Base-by-base conservation (phyloP, 2,113 vertebrate genomes). In the Melanerpes aurifrons region DNA sequence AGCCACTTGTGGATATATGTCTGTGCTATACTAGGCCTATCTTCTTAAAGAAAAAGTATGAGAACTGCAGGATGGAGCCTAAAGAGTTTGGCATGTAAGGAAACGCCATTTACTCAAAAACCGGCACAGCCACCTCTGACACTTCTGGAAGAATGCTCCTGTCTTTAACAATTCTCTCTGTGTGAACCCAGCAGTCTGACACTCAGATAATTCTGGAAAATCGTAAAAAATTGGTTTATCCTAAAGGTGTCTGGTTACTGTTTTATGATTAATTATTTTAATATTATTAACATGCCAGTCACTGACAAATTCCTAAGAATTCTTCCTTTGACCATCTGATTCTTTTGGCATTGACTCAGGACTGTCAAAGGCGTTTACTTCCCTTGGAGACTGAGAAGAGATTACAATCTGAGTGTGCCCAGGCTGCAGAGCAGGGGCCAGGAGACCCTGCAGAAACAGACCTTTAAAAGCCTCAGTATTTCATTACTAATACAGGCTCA, bases 371-470 rank as follows among this genome's bases (percentile, higher is more conserved):
- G 50, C 3, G 0, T 75, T 83, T 22, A 4, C 8, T 59, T 80
- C 58, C 59, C 77, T 24, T 4, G 26, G 64, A 48, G 26, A 32
- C 9, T 79, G 67, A 67, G 24, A 53, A 40, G 48, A 64, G 29
- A 68, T 54, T 66, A 61, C 2, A 3, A 25, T 11, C 10, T 0
- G 16, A 86, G 59, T 1, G 5, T 61, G 74, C 43, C 58, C 77
- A 82, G 76, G 74, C 70, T 87, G 86, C 47, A 62, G 89, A 92
- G 62, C 77, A 35, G 59, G 28, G 56, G 37, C 83, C 77, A 92
- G 77, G 35, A 84, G 20, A 82, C 29, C 63, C 79, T 66, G 40
- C 1, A 10, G 10, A 11, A 67, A 70, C 19, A 92, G 74, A 76
- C 53, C 57, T 57, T 17, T 26, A 53, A 78, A 72, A 89, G 58